Evolutionary conservation across 2,797 vertebrate genomes (phyloP), one percentile per base, ranked within the genome.

Genomic region (Acanthurus tractus): DNA sequence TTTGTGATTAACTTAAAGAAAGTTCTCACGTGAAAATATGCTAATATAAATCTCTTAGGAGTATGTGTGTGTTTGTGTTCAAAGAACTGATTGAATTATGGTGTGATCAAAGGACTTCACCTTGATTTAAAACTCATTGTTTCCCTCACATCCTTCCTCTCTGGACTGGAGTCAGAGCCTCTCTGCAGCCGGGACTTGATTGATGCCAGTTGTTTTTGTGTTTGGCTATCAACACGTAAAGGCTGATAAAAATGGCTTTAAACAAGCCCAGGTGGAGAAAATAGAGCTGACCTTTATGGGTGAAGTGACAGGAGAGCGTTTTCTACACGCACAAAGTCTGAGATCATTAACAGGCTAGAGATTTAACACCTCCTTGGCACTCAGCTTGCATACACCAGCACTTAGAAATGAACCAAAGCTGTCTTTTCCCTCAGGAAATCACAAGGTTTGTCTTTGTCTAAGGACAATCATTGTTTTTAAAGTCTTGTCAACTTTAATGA

Each of bases 401-500:
- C 61, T 74, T 83, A 79, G 18, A 77, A 81, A 72, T 75, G 22
- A 81, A 65, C 13, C 17, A 0, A 52, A 62, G 70, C 70, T 74
- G 78, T 78, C 63, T 57, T 79, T 78, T 55, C 82, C 71, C 56
- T 20, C 61, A 68, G 78, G 73, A 88, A 90, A 94, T 91, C 73
- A 90, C 83, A 20, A 23, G 83, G 77, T 92, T 77, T 67, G 55
- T 70, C 64, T 79, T 73, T 79, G 64, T 61, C 65, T 18, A 8
- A 83, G 72, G 46, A 65, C 65, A 89, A 89, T 86, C 65, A 92
- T 75, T 83, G 83, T 75, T 79, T 77, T 88, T 82, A 88, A 75
- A 7, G 58, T 88, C 59, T 82, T 64, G 8, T 52, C 22, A 55
- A 54, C 76, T 70, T 83, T 67, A 79, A 76, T 71, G 59, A 74